Conservation (phyloP, 2,888 invertebrate genomes). For the Hyalella azteca region DNA sequence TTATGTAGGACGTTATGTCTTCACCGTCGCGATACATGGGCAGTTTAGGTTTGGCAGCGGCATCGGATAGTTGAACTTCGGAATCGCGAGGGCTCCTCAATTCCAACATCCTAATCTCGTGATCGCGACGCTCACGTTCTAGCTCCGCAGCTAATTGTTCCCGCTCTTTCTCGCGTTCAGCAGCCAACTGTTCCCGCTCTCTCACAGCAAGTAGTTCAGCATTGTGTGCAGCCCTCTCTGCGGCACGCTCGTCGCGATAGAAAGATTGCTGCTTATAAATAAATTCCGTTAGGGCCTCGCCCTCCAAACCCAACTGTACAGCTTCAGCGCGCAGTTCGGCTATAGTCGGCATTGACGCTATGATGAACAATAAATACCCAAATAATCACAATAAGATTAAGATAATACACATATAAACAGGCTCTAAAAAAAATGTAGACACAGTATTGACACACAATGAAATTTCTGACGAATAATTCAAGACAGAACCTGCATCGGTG, state of each 20-base stretch:
- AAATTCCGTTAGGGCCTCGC: not conserved
- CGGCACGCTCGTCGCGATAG: not conserved
- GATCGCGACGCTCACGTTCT: too few species aligned
- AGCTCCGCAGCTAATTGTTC: too few species aligned
- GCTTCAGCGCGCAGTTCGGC: not conserved
- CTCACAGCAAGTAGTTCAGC: too few species aligned
- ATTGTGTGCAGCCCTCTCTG: not conserved
- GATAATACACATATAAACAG: too few species aligned
- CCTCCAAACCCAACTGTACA: not conserved
- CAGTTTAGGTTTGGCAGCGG: not conserved
- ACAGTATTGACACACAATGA: too few species aligned
- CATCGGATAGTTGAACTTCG: not conserved
- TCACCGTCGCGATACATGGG: slow-evolving; percentile 9
- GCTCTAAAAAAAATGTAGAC: too few species aligned
- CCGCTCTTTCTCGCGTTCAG: not conserved
- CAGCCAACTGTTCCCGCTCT: too few species aligned
- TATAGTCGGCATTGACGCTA: not conserved
- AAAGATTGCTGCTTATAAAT: not conserved
- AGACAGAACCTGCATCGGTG: too few species aligned
- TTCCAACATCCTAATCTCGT: not conserved
- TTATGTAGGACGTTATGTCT: not conserved
- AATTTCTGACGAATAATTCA: too few species aligned
- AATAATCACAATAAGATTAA: too few species aligned
- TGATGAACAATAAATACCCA: not conserved
- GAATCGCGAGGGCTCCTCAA: not conserved